These are phyloP conservation scores for Pristionchus exspectatus DNA, from an alignment of 2,888 invertebrate species.

Conservation along the genomic window DNA sequence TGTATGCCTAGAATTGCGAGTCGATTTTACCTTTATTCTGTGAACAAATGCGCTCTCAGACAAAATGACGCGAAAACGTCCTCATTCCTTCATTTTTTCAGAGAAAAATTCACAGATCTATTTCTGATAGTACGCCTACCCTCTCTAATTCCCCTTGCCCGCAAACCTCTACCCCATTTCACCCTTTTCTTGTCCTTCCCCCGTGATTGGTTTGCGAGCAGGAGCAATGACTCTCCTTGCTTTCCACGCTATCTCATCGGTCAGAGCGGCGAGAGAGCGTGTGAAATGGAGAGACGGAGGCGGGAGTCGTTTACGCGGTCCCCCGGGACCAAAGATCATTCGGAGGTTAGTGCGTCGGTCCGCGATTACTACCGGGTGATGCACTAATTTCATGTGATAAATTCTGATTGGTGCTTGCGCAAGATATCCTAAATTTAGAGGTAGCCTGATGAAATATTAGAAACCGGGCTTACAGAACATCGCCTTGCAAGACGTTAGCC, in stretches of 20 bases:
- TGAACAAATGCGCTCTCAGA: neutral
- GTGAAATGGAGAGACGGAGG: neutral
- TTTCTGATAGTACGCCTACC: neutral
- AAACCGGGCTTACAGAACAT: too few species aligned
- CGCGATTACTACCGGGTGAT: neutral
- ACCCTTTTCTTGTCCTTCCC: neutral
- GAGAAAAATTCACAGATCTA: neutral
- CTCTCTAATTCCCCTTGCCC: neutral
- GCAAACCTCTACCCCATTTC: conserved; percentile 11
- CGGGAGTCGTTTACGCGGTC: neutral
- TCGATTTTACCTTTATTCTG: neutral
- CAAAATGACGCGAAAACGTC: neutral
- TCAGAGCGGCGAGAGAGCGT: neutral
- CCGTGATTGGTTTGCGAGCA: neutral
- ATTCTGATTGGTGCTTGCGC: neutral
- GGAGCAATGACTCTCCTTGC: neutral
- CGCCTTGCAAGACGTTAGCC: too few species aligned
- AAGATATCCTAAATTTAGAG: too few species aligned
- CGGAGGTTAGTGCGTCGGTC: neutral
- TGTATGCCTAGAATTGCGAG: too few species aligned
- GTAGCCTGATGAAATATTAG: too few species aligned
- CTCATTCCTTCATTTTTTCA: neutral
- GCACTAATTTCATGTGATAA: neutral
- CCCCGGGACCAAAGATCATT: conserved; percentile 4
- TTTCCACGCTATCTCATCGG: neutral